Percentiles rank a stretch among this genome's conserved stretches.
Conservation (phyloP, 2,888 invertebrate species). For the Catotricha subobsoleta region DNA sequence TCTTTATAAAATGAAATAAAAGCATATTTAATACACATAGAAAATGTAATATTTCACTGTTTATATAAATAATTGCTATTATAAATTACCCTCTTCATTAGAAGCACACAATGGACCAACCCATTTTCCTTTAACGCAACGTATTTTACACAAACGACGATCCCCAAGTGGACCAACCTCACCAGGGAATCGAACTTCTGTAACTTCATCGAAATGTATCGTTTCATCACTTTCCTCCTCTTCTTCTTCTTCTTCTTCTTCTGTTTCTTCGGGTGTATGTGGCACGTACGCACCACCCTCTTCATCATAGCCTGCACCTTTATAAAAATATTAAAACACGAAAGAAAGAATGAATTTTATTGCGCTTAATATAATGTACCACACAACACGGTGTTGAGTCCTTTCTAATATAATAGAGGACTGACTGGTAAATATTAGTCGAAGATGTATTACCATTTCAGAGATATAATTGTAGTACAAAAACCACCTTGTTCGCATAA, state of each 20-base stretch:
- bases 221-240: slow-evolving; percentile 25
- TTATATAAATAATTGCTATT: slow-evolving; percentile 6
- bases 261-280: slow-evolving; percentile 20
- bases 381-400: too few species aligned
- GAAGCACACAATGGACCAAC: slow-evolving; percentile 63
- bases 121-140: slow-evolving; percentile 71
- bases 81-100: slow-evolving; percentile 44
- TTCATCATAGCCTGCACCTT: slow-evolving; percentile 17
- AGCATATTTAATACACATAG: background rate
- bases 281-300: slow-evolving; percentile 24
- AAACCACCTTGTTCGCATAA: too few species aligned
- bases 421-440: too few species aligned
- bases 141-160: slow-evolving; percentile 60
- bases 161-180: slow-evolving; percentile 56
- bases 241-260: slow-evolving; percentile 22
- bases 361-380: too few species aligned
- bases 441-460: too few species aligned
- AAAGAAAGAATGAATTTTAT: too few species aligned
- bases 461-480: too few species aligned
- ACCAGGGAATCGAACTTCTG: slow-evolving; percentile 45
- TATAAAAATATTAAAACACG: too few species aligned
- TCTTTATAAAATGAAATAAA: slow-evolving; percentile 30
- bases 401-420: too few species aligned
- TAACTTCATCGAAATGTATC: slow-evolving; percentile 26
- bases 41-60: background rate